These are phyloP conservation scores for Poeciliopsis retropinna DNA, from an alignment of 2,113 vertebrate genomes.

Conservation along the genomic window DNA sequence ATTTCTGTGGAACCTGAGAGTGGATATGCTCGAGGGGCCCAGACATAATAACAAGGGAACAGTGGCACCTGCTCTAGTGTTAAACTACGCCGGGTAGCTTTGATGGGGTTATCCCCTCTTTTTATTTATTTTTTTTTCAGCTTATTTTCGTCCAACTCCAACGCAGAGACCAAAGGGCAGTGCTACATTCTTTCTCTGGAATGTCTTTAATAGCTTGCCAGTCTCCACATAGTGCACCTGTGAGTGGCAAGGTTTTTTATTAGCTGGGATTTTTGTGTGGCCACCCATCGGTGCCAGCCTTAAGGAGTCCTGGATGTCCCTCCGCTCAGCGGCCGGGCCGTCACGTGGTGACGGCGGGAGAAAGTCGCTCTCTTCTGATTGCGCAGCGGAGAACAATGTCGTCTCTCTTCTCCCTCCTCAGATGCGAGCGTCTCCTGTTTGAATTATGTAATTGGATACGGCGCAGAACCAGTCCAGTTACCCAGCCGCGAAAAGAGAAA, in stretches of 20 bases:
- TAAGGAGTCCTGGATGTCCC: slow-evolving; percentile 17
- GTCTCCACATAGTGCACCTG: slow-evolving; percentile 30
- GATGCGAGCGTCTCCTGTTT: slow-evolving; percentile 42
- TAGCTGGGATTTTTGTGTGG: slow-evolving; percentile 52
- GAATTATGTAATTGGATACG: slow-evolving; percentile 63
- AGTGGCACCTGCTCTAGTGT: slow-evolving; percentile 56
- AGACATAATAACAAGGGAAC: slow-evolving; percentile 51
- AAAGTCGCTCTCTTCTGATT: slow-evolving; percentile 36
- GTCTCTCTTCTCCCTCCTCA: slow-evolving; percentile 46
- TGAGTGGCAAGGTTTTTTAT: slow-evolving; percentile 57
- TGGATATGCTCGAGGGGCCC: slow-evolving; percentile 34
- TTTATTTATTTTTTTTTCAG: slow-evolving; percentile 31
- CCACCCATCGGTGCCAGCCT: slow-evolving; percentile 50
- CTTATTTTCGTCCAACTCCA: slow-evolving; percentile 41
- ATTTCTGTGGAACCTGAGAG: slow-evolving; percentile 50
- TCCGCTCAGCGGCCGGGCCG: slow-evolving; percentile 11
- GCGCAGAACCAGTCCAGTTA: slow-evolving; percentile 43
- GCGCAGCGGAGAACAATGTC: slow-evolving; percentile 63
- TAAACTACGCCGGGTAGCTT: slow-evolving; percentile 22
- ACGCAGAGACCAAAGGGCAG: slow-evolving; percentile 19
- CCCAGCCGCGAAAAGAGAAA: slow-evolving; percentile 31
- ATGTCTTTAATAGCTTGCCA: slow-evolving; percentile 65
- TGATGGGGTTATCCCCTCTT: slow-evolving; percentile 41
- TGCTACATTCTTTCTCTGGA: slow-evolving; percentile 50
- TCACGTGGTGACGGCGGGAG: slow-evolving; percentile 26